Evolutionary conservation across 2,797 vertebrate genomes (phyloP).

Genomic region (Enoplosus armatus): DNA sequence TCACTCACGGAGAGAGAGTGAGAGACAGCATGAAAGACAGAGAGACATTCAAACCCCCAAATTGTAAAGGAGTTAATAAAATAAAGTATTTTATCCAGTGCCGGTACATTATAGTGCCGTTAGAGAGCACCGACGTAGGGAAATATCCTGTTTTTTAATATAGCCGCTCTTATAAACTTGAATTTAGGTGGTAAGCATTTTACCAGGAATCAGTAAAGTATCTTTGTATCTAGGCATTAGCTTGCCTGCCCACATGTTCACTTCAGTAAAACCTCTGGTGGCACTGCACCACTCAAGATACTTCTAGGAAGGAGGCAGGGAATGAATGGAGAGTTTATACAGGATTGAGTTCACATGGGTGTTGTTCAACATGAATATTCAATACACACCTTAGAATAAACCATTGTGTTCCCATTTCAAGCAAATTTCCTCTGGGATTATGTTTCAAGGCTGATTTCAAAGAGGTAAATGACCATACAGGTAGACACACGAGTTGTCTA

Average conservation of each 20-base stretch:
- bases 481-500: constrained; percentile 15
- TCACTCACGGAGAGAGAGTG: constrained; percentile 41
- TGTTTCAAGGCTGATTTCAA: constrained; percentile 41
- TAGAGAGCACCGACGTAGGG: neutral
- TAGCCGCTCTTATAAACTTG: neutral
- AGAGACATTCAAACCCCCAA: neutral
- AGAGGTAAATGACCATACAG: constrained; percentile 26
- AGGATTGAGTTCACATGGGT: constrained; percentile 47
- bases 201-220: constrained; percentile 9
- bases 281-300: constrained; percentile 20
- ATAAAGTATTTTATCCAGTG: constrained; percentile 2
- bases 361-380: constrained; percentile 66
- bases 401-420: constrained; percentile 41
- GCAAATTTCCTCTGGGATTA: constrained; percentile 38
- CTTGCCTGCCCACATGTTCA: constrained; percentile 3
- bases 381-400: constrained; percentile 55
- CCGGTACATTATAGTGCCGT: neutral
- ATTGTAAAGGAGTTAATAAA: constrained; percentile 21
- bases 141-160: neutral
- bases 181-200: constrained; percentile 28
- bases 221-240: constrained; percentile 17
- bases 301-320: constrained; percentile 19
- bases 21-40: constrained; percentile 41
- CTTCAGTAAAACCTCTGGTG: constrained; percentile 28
- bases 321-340: constrained; percentile 38